These are phyloP conservation scores for Phaetusa simplex DNA, from an alignment of 2,113 vertebrate species.

Conservation along the genomic window DNA sequence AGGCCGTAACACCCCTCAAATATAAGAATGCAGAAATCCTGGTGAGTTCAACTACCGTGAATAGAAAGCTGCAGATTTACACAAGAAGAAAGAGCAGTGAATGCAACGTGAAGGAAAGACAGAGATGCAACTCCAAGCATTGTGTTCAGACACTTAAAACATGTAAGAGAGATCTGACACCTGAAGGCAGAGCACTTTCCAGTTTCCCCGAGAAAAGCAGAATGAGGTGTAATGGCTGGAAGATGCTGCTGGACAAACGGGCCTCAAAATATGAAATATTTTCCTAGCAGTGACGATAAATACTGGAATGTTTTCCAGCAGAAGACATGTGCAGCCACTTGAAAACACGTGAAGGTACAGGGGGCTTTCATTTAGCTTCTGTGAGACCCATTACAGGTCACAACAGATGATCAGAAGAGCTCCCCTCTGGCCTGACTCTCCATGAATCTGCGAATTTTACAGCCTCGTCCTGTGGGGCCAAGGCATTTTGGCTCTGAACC, in stretches of 20 bases:
- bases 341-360: not conserved
- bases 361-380: conserved; percentile 3
- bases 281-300: not conserved
- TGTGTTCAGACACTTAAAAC: not conserved
- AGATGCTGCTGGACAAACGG: not conserved
- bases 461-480: conserved; percentile 10
- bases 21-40: not conserved
- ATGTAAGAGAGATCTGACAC: not conserved
- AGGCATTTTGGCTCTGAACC: conserved; percentile 31
- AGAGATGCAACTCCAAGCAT: not conserved
- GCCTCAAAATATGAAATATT: not conserved
- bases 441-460: conserved; percentile 35
- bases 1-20: not conserved
- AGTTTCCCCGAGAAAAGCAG: not conserved
- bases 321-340: not conserved
- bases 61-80: not conserved
- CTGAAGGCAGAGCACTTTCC: not conserved
- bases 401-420: not conserved
- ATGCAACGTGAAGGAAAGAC: not conserved
- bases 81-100: not conserved
- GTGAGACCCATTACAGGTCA: not conserved
- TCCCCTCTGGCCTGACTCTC: not conserved
- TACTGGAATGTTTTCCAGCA: not conserved
- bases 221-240: not conserved
- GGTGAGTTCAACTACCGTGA: not conserved